A percentile compares a stretch with the other conserved stretches of the same genome.
phyloP scores from a whole-genome alignment of 2,797 vertebrate species.

The Gymnothorax javanicus region DNA sequence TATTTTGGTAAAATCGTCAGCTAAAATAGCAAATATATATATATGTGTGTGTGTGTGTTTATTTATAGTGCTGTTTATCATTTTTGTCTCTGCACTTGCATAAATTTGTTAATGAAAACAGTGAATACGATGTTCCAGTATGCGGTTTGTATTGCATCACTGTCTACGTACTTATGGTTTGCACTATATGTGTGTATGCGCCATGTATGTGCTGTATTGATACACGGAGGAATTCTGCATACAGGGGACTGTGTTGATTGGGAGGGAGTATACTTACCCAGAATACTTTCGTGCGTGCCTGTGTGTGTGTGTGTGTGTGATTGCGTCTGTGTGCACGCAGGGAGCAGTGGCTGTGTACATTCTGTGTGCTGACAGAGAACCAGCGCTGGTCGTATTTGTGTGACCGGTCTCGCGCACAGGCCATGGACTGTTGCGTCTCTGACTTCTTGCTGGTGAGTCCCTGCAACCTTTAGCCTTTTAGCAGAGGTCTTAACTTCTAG shows the following conservation, averaged over 20 bases:
- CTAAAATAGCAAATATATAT: no score
- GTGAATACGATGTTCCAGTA: no score
- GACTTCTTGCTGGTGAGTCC: conserved; percentile 56
- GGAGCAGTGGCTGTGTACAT: conserved; percentile 66
- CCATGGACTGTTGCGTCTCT: conserved; percentile 41
- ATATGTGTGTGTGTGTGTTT: no score
- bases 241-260: background rate
- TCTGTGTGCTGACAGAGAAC: conserved; percentile 53
- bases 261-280: background rate
- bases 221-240: background rate
- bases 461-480: background rate
- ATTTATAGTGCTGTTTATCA: no score
- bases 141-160: no score
- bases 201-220: no score
- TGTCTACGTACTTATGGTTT: no score
- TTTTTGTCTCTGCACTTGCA: no score
- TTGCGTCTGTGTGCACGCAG: conserved; percentile 30
- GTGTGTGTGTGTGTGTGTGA: conserved; percentile 36
- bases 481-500: no score
- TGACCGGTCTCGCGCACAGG: conserved; percentile 18
- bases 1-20: no score
- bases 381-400: background rate
- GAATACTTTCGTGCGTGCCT: background rate
- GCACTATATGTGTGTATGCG: no score
- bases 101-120: no score